Percentiles rank a stretch among this genome's conserved stretches.
Evolutionary conservation across 2,113 vertebrate genomes (phyloP).

Genomic region (Ameiurus melas): DNA sequence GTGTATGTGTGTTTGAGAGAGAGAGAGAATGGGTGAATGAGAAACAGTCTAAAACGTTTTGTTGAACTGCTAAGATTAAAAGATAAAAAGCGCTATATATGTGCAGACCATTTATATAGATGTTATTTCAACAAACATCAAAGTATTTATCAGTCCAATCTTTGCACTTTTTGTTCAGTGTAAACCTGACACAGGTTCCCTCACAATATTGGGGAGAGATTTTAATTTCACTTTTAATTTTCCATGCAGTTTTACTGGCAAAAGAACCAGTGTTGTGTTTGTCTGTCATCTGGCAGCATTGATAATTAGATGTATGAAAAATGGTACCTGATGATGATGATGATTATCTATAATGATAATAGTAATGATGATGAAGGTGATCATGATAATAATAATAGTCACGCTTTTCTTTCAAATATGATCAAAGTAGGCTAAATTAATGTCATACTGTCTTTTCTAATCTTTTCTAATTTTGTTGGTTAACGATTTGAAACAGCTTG

Average conservation of each 20-base stretch:
- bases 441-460: neutral
- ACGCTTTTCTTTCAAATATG: neutral
- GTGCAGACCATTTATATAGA: neutral
- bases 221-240: neutral
- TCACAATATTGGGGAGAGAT: neutral
- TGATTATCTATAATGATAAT: neutral
- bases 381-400: neutral
- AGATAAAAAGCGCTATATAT: too few relatives aligned
- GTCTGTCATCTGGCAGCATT: neutral
- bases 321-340: too few relatives aligned
- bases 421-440: neutral
- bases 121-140: neutral
- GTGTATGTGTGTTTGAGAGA: too few relatives aligned
- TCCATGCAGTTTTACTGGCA: neutral
- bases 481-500: neutral
- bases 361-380: neutral
- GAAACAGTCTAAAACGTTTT: too few relatives aligned
- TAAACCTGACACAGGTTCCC: neutral
- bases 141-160: neutral
- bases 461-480: neutral
- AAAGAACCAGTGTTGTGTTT: neutral
- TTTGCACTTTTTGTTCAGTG: neutral
- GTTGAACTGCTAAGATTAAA: too few relatives aligned
- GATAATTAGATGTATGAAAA: neutral
- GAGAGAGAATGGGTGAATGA: too few relatives aligned